Evolutionary conservation across 1,140 invertebrate species (phyloP).

Genomic region (Tetragnatha versicolor): DNA sequence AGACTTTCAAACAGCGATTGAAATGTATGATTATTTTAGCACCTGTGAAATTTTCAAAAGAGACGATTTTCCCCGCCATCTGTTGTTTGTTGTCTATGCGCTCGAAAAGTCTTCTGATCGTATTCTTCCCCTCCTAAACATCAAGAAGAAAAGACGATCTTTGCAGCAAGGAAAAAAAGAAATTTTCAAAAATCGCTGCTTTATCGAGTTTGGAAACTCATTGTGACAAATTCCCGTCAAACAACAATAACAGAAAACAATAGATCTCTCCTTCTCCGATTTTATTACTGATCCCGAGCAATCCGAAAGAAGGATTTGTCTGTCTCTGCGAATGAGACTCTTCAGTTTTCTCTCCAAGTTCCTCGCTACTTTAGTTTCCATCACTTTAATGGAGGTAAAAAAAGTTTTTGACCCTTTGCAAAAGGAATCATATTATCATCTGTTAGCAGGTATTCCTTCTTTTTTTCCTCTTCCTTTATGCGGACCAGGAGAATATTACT

Average conservation of each 20-base stretch:
- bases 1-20: no score
- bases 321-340: conserved; percentile 29
- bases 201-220: conserved; percentile 48
- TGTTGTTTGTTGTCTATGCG: no score
- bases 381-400: conserved; percentile 24
- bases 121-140: no score
- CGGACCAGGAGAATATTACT: no score
- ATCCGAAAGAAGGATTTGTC: conserved; percentile 29
- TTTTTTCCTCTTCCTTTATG: no score
- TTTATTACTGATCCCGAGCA: not conserved
- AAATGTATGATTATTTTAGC: no score
- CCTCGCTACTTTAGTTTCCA: conserved; percentile 28
- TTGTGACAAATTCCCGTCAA: conserved; percentile 47
- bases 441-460: conserved; percentile 13
- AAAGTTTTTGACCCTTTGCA: conserved; percentile 31
- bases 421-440: conserved; percentile 36
- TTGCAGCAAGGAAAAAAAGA: no score
- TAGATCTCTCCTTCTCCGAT: not conserved
- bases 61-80: no score
- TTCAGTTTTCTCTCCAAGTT: conserved; percentile 31
- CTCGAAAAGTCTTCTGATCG: no score
- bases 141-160: no score
- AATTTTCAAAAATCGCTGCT: conserved; percentile 42
- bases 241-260: conserved; percentile 30
- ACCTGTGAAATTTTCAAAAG: no score